Evolutionary conservation across 92 coral and sea anemone species (phyloP).

Genomic region (Epizoanthus scotinus): DNA sequence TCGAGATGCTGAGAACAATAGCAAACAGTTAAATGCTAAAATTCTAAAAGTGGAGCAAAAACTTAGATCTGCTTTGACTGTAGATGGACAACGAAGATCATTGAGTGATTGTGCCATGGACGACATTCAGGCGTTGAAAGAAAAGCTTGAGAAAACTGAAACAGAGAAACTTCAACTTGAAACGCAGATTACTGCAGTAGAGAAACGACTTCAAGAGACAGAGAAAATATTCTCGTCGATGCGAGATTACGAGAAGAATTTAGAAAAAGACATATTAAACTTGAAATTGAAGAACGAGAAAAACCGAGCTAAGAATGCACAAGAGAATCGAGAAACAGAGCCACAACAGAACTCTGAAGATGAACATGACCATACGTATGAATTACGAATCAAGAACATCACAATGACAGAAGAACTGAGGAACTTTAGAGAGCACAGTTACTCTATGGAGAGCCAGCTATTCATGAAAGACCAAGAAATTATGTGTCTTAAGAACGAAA

Average conservation of each 20-base stretch:
- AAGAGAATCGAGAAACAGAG: slow-evolving; percentile 13
- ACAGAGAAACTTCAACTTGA: slow-evolving; percentile 28
- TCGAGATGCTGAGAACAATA: slow-evolving; percentile 53
- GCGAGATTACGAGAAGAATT: slow-evolving; percentile 58
- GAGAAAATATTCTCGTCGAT: slow-evolving; percentile 52
- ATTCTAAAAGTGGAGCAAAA: slow-evolving; percentile 62
- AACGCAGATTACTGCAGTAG: slow-evolving; percentile 51
- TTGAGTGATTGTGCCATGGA: slow-evolving; percentile 21
- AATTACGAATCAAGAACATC: slow-evolving; percentile 50
- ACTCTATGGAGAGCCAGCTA: slow-evolving; percentile 69
- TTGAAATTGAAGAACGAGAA: slow-evolving; percentile 52
- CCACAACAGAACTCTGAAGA: slow-evolving; percentile 40
- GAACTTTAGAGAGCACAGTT: slow-evolving; percentile 61
- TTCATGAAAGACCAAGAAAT: slow-evolving; percentile 79
- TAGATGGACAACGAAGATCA: slow-evolving; percentile 31
- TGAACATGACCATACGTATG: slow-evolving; percentile 37
- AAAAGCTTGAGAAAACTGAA: slow-evolving; percentile 36
- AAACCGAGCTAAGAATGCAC: slow-evolving; percentile 22
- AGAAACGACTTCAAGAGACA: slow-evolving; percentile 52
- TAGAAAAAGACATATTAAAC: slow-evolving; percentile 50
- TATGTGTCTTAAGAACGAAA: slow-evolving; percentile 70
- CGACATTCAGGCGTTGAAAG: slow-evolving; percentile 22
- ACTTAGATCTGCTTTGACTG: slow-evolving; percentile 43
- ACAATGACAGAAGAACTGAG: slow-evolving; percentile 54
- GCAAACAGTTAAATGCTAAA: slow-evolving; percentile 52